Evolutionary conservation across 2,797 vertebrate genomes (phyloP).

Genomic region (Catamblyrhynchus diadema): DNA sequence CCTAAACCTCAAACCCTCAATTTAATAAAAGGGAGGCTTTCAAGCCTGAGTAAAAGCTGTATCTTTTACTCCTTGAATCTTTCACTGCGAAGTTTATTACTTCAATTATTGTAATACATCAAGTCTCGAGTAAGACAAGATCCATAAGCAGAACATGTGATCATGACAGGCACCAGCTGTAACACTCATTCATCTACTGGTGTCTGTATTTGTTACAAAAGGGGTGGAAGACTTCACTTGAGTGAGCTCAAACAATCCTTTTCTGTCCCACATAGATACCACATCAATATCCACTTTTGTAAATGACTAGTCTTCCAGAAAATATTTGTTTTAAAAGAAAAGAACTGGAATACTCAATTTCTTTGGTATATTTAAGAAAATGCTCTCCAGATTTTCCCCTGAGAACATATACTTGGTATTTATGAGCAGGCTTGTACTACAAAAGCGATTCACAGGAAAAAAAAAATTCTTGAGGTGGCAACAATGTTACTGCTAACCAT

Average conservation of each 20-base stretch:
- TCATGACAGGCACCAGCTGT: slow-evolving; percentile 29
- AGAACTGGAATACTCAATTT: not conserved
- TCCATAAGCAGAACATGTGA: slow-evolving; percentile 39
- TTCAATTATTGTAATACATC: slow-evolving; percentile 44
- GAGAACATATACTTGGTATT: not conserved
- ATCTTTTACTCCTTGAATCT: slow-evolving; percentile 2
- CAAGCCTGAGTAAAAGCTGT: not conserved
- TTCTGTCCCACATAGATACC: slow-evolving; percentile 40
- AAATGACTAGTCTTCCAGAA: slow-evolving; percentile 52
- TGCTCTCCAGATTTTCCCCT: not conserved
- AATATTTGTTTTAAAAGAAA: slow-evolving; percentile 45
- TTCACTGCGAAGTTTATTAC: slow-evolving; percentile 25
- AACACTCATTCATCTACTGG: slow-evolving; percentile 41
- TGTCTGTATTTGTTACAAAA: slow-evolving; percentile 52
- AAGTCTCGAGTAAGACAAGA: slow-evolving; percentile 33
- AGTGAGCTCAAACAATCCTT: slow-evolving; percentile 58
- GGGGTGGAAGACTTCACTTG: slow-evolving; percentile 41
- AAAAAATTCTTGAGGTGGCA: not conserved
- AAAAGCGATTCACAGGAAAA: not conserved
- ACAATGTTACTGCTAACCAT: not conserved
- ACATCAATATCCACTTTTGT: slow-evolving; percentile 48
- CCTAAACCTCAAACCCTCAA: not conserved
- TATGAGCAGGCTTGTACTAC: not conserved
- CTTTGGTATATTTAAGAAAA: slow-evolving; percentile 29
- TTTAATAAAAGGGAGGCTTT: slow-evolving; percentile 8